Evolutionary conservation across 2,113 vertebrate genomes (phyloP).

Genomic region (Elephas maximus): DNA sequence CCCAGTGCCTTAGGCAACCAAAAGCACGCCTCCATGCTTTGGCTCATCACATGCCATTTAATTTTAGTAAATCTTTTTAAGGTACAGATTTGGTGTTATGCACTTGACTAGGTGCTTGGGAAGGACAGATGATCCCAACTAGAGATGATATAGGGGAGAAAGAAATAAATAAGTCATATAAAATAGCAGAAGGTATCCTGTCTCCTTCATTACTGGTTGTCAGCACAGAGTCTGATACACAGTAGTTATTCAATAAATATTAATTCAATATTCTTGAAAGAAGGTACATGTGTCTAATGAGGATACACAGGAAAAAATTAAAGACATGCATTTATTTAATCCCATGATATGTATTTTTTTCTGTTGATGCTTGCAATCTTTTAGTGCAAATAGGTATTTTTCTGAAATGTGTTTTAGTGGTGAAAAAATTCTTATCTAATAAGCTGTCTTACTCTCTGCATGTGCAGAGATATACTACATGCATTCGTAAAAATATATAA

Average conservation of each 20-base stretch:
- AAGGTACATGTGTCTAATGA: not conserved
- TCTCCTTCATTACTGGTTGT: not conserved
- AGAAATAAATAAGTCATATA: not conserved
- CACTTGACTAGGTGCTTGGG: not conserved
- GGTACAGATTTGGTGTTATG: not conserved
- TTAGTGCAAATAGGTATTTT: not conserved
- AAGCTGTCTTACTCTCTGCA: not conserved
- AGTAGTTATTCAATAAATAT: not conserved
- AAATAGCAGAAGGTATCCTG: not conserved
- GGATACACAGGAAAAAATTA: not conserved
- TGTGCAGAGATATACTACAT: not conserved
- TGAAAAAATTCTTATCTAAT: not conserved
- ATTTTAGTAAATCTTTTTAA: conserved; percentile 21
- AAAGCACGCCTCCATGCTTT: not conserved
- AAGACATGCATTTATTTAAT: not conserved
- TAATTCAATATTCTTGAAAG: not conserved
- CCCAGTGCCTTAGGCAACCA: not conserved
- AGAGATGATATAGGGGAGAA: not conserved
- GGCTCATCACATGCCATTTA: not conserved
- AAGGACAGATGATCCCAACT: not conserved
- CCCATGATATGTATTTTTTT: not conserved
- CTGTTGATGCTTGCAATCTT: not conserved
- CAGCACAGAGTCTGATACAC: not conserved
- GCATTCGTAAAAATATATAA: not conserved
- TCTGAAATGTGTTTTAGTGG: not conserved